These are phyloP conservation scores for Stichodactyla helianthus DNA, from an alignment of 64 coral and sea anemone genomes.

Conservation along the genomic window DNA sequence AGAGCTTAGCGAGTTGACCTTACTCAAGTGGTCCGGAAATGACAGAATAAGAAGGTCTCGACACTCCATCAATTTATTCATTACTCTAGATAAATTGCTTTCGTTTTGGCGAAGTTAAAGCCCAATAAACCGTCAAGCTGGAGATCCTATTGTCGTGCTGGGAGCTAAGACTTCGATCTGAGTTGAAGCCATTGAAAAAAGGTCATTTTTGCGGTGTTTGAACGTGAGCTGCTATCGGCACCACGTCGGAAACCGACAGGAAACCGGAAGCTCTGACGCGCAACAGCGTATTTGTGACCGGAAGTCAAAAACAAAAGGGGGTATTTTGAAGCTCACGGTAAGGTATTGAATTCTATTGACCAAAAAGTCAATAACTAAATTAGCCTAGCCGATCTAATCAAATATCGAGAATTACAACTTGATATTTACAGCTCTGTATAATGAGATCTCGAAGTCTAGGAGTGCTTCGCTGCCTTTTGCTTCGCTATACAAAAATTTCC, in stretches of 20 bases:
- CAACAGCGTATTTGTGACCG: slow-evolving; percentile 15
- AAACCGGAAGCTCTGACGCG: slow-evolving; percentile 26
- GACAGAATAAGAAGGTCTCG: slow-evolving; percentile 3
- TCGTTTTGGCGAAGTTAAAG: not conserved
- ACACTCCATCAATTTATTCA: slow-evolving; percentile 13
- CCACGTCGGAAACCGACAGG: slow-evolving; percentile 21
- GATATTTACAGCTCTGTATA: not conserved
- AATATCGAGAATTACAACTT: not conserved
- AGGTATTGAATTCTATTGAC: slow-evolving; percentile 26
- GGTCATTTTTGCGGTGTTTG: not conserved
- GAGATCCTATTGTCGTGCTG: not conserved
- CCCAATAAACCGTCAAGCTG: not conserved
- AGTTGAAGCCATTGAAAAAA: not conserved
- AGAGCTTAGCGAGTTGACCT: slow-evolving; percentile 14
- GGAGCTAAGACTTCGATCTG: not conserved
- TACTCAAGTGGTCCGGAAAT: slow-evolving; percentile 9
- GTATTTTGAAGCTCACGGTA: slow-evolving; percentile 19
- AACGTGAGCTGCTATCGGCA: slow-evolving; percentile 13
- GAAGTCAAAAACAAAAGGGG: slow-evolving; percentile 19
- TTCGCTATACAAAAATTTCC: not conserved
- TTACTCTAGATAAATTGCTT: not conserved
- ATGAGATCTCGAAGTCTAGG: not conserved
- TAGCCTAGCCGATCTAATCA: slow-evolving; percentile 12
- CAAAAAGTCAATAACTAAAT: not conserved
- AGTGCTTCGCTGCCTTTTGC: too few relatives aligned